Percentiles rank a stretch among this genome's conserved stretches.
These are phyloP conservation scores for Oedothorax gibbosus DNA, from an alignment of 1,140 invertebrate genomes.

Conservation along the genomic window DNA sequence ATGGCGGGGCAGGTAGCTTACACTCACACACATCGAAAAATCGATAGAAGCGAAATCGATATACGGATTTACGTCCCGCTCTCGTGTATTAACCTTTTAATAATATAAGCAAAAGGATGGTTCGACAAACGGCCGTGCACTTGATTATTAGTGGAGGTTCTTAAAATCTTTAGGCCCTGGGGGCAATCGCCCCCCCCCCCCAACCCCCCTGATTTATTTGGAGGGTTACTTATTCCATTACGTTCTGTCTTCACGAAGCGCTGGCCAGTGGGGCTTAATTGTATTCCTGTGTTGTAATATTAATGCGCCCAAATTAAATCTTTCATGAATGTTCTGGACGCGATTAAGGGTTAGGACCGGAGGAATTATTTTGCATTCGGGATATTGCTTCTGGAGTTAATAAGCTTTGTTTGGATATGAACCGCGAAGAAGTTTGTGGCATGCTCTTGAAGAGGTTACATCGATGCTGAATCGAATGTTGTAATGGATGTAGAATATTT, in stretches of 20 bases:
- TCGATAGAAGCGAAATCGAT: conserved; percentile 41
- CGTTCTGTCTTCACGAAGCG: background rate
- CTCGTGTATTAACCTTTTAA: conserved; percentile 51
- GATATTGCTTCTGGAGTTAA: too few relatives aligned
- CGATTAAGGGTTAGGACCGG: too few relatives aligned
- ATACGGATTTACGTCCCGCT: conserved; percentile 22
- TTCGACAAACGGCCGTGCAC: conserved; percentile 8
- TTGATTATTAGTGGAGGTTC: background rate
- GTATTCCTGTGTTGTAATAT: conserved; percentile 28
- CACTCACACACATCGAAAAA: background rate
- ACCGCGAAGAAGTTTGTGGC: too few relatives aligned
- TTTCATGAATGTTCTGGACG: background rate
- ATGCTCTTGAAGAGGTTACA: too few relatives aligned
- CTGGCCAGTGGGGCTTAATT: conserved; percentile 1
- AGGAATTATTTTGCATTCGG: too few relatives aligned
- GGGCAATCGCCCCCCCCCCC: background rate
- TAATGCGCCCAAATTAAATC: conserved; percentile 41
- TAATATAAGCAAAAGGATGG: conserved; percentile 32
- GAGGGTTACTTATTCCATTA: conserved; percentile 34
- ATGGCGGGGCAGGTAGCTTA: conserved; percentile 24
- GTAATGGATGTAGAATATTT: too few relatives aligned
- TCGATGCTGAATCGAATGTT: too few relatives aligned
- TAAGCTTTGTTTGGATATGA: too few relatives aligned
- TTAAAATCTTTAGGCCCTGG: conserved; percentile 3
- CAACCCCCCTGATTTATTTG: conserved; percentile 17